Evolutionary conservation across 2,113 vertebrate species (phyloP).

Genomic region (Xenus cinereus): DNA sequence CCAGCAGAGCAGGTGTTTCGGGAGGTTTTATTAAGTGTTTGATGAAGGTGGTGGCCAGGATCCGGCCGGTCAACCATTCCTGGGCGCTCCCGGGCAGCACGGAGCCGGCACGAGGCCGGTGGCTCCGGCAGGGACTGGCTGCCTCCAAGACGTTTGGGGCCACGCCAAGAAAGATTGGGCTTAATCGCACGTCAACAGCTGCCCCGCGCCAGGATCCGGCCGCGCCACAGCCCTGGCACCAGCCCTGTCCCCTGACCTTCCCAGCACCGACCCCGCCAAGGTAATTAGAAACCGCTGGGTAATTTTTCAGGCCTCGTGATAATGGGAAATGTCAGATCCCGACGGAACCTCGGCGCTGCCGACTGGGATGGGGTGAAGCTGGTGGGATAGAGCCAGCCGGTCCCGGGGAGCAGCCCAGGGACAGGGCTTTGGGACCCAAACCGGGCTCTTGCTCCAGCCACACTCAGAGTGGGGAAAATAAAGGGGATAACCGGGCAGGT

Average conservation of each 20-base stretch:
- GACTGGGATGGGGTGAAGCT: not conserved
- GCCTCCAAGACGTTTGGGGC: fast-evolving
- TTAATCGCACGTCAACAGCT: not conserved
- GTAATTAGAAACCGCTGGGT: not conserved
- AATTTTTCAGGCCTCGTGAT: not conserved
- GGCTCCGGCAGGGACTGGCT: not conserved
- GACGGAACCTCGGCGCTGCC: fast-evolving
- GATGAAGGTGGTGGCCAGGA: not conserved
- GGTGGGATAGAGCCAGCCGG: not conserved
- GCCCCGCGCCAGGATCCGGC: not conserved
- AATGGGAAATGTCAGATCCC: not conserved
- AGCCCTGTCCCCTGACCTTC: not conserved
- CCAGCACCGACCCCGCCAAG: fast-evolving
- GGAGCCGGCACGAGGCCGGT: not conserved
- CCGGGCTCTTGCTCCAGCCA: not conserved
- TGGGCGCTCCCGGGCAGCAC: fast-evolving
- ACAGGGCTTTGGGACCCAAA: not conserved
- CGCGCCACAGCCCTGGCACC: not conserved
- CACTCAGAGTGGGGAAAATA: not conserved
- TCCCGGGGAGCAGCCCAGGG: not conserved
- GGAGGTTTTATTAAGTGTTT: not conserved
- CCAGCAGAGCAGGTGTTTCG: fast-evolving
- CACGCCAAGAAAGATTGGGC: not conserved
- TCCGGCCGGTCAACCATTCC: not conserved
- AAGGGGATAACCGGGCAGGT: fast-evolving